Evolutionary conservation across 2,888 invertebrate species (phyloP), one percentile per base, ranked within the genome.

Genomic region (Agriopis marginaria): DNA sequence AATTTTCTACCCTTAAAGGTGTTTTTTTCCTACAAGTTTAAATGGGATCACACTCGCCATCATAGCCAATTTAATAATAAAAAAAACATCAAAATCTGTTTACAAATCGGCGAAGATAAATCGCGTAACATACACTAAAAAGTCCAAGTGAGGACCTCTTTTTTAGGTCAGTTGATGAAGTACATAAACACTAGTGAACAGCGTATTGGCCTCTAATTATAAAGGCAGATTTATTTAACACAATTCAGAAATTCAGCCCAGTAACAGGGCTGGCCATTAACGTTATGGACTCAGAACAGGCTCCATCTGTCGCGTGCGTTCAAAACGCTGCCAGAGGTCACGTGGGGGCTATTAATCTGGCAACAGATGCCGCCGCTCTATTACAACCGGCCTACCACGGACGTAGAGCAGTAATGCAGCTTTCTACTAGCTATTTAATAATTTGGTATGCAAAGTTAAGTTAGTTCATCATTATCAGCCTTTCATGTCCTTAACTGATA

Each of bases 271-370:
- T 39, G 44, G 62, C 66, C 64, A 72, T 74, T 72, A 74, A 70
- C 70, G 51, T 73, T 71, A 72, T 75, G 66, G 71, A 70, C 69
- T 65, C 68, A 45, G 61, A 66, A 56, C 67, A 62, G 58, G 66
- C 66, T 47, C 67, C 70, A 70, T 70, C 68, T 65, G 64, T 64
- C 70, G 68, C 63, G 55, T 56, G 74, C 78, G 79, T 79, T 80
- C 80, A 76, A 80, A 80, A 78, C 77, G 78, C 77, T 76, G 76
- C 70, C 68, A 65, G 69, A 68, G 75, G 82, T 82, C 88, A 86
- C 85, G 86, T 81, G 58, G 69, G 23, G 44, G 72, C 82, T 82
- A 89, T 89, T 83, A 88, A 82, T 89, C 86, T 83, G 81, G 82
- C 80, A 78, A 79, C 89, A 87, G 86, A 82, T 89, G 88, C 82